These are phyloP conservation scores for Tachysurus fulvidraco DNA, from an alignment of 2,113 vertebrate genomes.

Conservation along the genomic window DNA sequence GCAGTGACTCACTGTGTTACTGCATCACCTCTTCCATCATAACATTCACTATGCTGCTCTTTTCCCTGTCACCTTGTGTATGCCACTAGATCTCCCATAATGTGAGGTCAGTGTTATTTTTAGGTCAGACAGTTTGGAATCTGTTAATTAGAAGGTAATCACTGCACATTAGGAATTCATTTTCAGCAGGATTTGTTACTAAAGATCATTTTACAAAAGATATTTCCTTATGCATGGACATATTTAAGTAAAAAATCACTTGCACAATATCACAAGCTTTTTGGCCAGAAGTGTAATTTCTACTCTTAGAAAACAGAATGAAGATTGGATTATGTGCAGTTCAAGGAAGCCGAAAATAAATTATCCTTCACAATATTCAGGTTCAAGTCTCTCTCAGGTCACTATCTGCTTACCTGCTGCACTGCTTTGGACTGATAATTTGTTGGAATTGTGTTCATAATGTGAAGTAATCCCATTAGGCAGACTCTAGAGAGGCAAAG, in stretches of 20 bases:
- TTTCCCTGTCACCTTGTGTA: constrained; percentile 36
- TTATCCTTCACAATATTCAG: constrained; percentile 5
- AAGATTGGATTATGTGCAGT: not conserved
- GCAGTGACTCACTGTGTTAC: constrained; percentile 27
- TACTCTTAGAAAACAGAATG: not conserved
- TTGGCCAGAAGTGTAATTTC: not conserved
- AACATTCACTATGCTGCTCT: constrained; percentile 29
- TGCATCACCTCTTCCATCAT: constrained; percentile 1
- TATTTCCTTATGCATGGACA: not conserved
- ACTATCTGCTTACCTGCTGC: constrained; percentile 20
- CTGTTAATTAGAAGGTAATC: constrained; percentile 18
- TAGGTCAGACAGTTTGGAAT: constrained; percentile 19
- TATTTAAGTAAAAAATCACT: not conserved
- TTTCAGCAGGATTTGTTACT: not conserved
- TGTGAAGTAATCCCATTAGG: constrained; percentile 43
- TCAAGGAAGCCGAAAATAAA: not conserved
- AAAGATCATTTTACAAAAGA: not conserved
- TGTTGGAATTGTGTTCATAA: constrained; percentile 27
- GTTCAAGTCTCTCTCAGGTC: not conserved
- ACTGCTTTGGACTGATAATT: constrained; percentile 31
- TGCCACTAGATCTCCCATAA: constrained; percentile 13
- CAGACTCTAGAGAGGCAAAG: constrained; percentile 35
- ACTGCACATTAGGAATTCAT: not conserved
- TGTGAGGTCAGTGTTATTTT: constrained; percentile 40
- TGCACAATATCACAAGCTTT: not conserved